Conservation (phyloP, 2,113 vertebrate genomes). For the Cyanoramphus novaezelandiae region DNA sequence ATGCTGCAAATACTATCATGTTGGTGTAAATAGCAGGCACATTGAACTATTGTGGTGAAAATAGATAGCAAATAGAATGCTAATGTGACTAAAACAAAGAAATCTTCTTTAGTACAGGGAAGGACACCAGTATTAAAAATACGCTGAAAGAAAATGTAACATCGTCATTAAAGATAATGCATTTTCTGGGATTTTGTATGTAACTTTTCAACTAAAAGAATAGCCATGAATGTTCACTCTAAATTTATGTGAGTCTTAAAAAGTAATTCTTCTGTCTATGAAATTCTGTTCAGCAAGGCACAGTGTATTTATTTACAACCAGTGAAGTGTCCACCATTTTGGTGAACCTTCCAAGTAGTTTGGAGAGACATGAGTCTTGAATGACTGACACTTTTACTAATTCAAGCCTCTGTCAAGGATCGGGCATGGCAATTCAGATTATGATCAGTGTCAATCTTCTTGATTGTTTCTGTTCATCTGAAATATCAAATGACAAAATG, state of each 20-base stretch:
- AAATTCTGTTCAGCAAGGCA: not conserved
- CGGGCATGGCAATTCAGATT: conserved; percentile 59
- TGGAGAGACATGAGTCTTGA: not conserved
- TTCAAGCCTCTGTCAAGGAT: conserved; percentile 41
- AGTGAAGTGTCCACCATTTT: not conserved
- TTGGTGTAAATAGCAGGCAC: not conserved
- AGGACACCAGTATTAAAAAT: not conserved
- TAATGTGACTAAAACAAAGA: not conserved
- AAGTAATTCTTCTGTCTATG: not conserved
- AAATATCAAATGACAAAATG: conserved; percentile 63
- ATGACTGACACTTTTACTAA: conserved; percentile 32
- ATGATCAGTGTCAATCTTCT: conserved; percentile 65
- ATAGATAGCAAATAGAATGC: not conserved
- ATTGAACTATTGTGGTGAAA: not conserved
- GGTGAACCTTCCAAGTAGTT: not conserved
- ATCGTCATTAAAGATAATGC: not conserved
- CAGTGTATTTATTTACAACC: not conserved
- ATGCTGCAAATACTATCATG: not conserved
- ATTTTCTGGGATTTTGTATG: not conserved
- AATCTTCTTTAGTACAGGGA: not conserved
- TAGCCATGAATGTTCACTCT: not conserved
- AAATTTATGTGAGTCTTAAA: not conserved
- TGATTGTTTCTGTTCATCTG: conserved; percentile 67
- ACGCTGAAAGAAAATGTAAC: not conserved
- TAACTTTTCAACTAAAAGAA: not conserved